Conservation (phyloP, 1,140 invertebrate species). For the Lucilia cuprina region DNA sequence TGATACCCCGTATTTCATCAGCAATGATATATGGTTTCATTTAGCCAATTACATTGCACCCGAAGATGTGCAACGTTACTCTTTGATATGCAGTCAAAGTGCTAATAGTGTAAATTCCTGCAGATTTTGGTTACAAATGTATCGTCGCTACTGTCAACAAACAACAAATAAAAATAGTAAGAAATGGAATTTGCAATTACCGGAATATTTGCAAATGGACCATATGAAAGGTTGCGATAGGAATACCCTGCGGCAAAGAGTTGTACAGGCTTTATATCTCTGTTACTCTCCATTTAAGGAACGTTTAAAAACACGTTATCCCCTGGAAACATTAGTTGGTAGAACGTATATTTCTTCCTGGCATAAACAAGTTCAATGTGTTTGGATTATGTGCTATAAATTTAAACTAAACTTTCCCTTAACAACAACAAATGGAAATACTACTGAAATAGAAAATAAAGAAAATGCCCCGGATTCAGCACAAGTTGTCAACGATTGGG, state of each 20-base stretch:
- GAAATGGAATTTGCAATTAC: slow-evolving; percentile 48
- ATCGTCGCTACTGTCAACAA: slow-evolving; percentile 46
- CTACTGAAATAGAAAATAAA: neutral
- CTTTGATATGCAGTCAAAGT: slow-evolving; percentile 52
- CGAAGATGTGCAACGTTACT: slow-evolving; percentile 54
- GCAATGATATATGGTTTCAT: slow-evolving; percentile 56
- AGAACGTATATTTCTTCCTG: slow-evolving; percentile 47
- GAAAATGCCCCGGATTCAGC: neutral
- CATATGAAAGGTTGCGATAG: slow-evolving; percentile 46
- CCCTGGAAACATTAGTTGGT: slow-evolving; percentile 48
- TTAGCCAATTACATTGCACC: slow-evolving; percentile 52
- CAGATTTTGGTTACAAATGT: slow-evolving; percentile 52
- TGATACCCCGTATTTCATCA: slow-evolving; percentile 4
- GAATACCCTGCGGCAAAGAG: slow-evolving; percentile 41
- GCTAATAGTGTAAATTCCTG: slow-evolving; percentile 44
- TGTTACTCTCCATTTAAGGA: slow-evolving; percentile 47
- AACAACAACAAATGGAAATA: neutral
- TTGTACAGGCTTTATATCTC: slow-evolving; percentile 48
- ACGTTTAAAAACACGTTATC: slow-evolving; percentile 40
- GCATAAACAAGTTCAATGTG: slow-evolving; percentile 44
- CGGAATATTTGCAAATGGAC: slow-evolving; percentile 47
- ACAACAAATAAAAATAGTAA: slow-evolving; percentile 1
- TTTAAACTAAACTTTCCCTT: slow-evolving; percentile 41
- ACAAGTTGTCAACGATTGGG: slow-evolving; percentile 37
- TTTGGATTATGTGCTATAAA: slow-evolving; percentile 54